phyloP scores from a whole-genome alignment of 92 coral and sea anemone species.

The Palythoa caribaeorum region DNA sequence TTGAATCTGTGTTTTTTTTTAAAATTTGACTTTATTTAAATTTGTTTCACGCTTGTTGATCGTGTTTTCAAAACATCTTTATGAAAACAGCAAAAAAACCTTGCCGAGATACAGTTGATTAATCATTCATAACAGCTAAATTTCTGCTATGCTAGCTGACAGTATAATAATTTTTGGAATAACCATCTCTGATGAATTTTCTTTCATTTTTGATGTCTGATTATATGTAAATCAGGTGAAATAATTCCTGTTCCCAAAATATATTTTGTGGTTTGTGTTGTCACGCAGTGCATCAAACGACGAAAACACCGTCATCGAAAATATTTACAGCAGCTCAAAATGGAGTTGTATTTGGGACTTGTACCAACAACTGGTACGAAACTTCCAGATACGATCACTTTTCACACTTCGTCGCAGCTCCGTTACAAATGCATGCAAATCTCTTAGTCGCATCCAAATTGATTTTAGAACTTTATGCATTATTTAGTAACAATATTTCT shows the following conservation, averaged over 20 bases:
- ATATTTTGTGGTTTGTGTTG: neutral
- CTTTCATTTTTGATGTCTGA: neutral
- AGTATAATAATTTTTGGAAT: neutral
- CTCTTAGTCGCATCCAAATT: neutral
- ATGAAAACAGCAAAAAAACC: neutral
- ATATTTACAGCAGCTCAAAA: neutral
- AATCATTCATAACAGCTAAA: neutral
- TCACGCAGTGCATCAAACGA: neutral
- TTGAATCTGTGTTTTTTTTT: neutral
- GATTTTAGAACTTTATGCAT: neutral
- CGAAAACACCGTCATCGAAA: neutral
- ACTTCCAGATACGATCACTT: neutral
- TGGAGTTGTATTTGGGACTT: too few species aligned
- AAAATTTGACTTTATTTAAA: neutral
- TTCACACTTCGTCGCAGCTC: neutral
- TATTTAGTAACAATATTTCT: neutral
- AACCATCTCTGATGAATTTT: neutral
- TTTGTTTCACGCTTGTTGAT: neutral
- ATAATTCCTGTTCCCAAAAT: constrained; percentile 39
- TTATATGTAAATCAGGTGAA: constrained; percentile 1
- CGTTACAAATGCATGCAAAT: neutral
- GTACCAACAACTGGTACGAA: neutral
- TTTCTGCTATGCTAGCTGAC: neutral
- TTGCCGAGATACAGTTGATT: neutral
- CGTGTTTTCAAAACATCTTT: constrained; percentile 3